Evolutionary conservation across 2,113 vertebrate species (phyloP), one percentile per base, ranked within the genome.

Genomic region (Origma solitaria): DNA sequence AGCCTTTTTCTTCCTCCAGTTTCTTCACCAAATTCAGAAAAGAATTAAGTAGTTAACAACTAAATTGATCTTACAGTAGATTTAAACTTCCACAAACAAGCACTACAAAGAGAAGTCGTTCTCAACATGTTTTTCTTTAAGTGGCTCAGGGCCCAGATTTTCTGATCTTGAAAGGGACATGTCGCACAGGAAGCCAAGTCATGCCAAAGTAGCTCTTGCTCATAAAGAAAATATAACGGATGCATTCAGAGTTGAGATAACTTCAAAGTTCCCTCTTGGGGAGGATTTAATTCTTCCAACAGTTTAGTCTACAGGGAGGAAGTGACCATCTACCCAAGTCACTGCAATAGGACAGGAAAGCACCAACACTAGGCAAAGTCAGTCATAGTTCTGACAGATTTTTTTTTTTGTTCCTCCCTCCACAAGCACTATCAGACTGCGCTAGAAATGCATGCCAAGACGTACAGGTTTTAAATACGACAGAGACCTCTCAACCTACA

Each of bases 201-300:
- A 88, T 54, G 82, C 93, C 93, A 82, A 93, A 64, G 71, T 3
- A 85, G 73, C 31, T 80, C 87, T 66, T 91, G 92, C 49, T 85
- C 90, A 56, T 56, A 25, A 49, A 90, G 90, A 16, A 93, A 81
- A 94, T 71, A 20, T 0, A 95, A 51, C 62, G 68, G 92, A 96
- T 88, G 84, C 85, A 78, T 54, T 91, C 78, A 27, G 25, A 84
- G 50, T 3, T 27, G 40, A 95, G 94, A 92, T 87, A 93, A 95
- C 85, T 83, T 94, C 73, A 62, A 85, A 96, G 94, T 70, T 93
- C 82, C 82, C 91, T 93, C 79, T 83, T 5, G 33, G 90, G 87
- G 79, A 93, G 79, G 75, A 81, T 77, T 94, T 81, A 65, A 92
- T 93, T 91, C 82, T 82, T 95, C 75, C 81, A 89, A 53, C 70